Base-by-base conservation (phyloP, 2,113 vertebrate species). In the Cettia cetti region DNA sequence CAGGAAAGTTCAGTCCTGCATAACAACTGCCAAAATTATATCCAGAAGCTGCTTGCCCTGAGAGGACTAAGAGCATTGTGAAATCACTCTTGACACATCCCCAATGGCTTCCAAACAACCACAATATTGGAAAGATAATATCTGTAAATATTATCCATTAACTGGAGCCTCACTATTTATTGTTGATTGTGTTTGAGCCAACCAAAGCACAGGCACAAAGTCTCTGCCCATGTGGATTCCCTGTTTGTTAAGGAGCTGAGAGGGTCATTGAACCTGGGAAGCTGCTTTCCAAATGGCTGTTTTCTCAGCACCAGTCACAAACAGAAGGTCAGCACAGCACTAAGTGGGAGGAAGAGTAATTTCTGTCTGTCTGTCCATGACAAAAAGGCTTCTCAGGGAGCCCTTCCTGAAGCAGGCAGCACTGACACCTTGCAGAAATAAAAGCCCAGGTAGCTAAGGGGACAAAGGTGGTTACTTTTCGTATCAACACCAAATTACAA, bases 121-220 rank as follows among this genome's bases (percentile, higher is more conserved):
- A 2, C 60, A 53, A 31, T 61, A 35, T 5, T 75, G 59, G n/a
- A 63, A 83, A 86, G 63, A 80, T 57, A 50, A 10, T 35, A 81
- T 15, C 40, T 72, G 57, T 59, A 89, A 82, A 68, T 80, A 88
- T 77, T 92, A 90, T 30, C 64, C n/a, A 86, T 92, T 96, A 94
- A 92, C 89, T 2, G 3, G 18, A 90, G 37, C 14, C 11, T 22
- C 19, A 27, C 19, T 54, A 37, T 54, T 53, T 47, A 77, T 49
- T 79, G 35, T 24, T 66, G 69, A 50, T 26, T 86, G 54, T 61
- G 23, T 74, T 22, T 74, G 72, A 94, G 81, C 44, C 76, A 86
- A 16, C 27, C 24, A 90, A 87, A 93, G 39, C 83, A 63, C 10
- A n/a, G 45, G 80, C 68, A 69, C 80, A 93, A 96, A 95, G 82